Evolutionary conservation across 1,140 invertebrate species (phyloP).

Genomic region (Antheraea pernyi): DNA sequence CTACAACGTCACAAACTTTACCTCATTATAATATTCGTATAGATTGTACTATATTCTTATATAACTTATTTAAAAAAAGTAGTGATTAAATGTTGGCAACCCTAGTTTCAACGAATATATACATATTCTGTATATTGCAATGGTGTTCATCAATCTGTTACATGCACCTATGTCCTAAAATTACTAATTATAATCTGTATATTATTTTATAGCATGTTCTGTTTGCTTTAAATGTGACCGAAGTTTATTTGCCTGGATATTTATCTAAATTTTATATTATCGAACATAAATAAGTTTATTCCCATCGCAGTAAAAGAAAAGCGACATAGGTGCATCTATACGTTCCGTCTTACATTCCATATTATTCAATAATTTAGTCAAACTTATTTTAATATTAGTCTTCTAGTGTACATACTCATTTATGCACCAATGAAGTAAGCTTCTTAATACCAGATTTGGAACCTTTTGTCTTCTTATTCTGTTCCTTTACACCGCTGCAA

Average conservation of each 20-base stretch:
- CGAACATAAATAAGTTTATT: neutral
- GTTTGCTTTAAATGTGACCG: neutral
- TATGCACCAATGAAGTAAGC: conserved; percentile 66
- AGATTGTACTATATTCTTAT: too few relatives aligned
- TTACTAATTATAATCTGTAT: neutral
- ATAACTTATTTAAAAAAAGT: too few relatives aligned
- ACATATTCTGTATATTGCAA: neutral
- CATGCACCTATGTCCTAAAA: neutral
- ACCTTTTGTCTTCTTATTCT: conserved; percentile 72
- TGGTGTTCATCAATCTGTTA: neutral
- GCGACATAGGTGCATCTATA: neutral
- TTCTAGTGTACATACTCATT: conserved; percentile 42
- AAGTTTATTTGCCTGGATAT: neutral
- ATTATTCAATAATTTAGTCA: neutral
- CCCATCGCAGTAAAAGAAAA: neutral
- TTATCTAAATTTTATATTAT: neutral
- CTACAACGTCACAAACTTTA: too few relatives aligned
- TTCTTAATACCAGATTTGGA: conserved; percentile 58
- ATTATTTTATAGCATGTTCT: neutral
- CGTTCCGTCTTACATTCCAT: neutral
- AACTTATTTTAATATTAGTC: conserved; percentile 17
- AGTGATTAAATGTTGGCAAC: too few relatives aligned
- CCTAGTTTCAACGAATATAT: too few relatives aligned
- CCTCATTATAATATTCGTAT: too few relatives aligned
- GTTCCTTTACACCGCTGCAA: conserved; percentile 75